Conservation (phyloP, 2,888 invertebrate genomes). For the Xestia xanthographa region DNA sequence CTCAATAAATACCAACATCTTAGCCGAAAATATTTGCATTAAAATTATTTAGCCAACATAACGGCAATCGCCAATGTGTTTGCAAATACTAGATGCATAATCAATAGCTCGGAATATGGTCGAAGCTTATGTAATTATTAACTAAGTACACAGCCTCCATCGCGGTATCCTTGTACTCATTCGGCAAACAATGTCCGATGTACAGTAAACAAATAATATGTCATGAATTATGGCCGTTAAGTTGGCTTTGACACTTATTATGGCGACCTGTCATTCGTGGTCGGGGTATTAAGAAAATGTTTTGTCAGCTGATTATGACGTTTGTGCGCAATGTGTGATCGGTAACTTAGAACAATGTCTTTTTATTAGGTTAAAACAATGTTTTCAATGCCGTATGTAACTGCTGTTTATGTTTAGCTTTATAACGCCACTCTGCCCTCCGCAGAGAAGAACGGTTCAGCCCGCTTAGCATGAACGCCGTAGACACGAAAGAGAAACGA, state of each 20-base stretch:
- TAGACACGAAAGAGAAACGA: too few species aligned
- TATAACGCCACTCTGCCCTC: too few species aligned
- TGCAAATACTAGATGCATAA: conserved; percentile 79
- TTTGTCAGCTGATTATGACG: conserved; percentile 26
- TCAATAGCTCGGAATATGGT: conserved; percentile 80
- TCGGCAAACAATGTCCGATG: conserved; percentile 84
- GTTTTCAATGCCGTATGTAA: background rate
- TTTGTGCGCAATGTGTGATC: background rate
- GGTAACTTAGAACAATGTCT: background rate
- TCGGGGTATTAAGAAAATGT: conserved; percentile 41
- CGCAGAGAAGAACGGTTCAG: too few species aligned
- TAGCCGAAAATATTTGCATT: conserved; percentile 36
- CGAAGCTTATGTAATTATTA: conserved; percentile 87
- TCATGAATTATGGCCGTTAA: conserved; percentile 82
- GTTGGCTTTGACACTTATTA: conserved; percentile 57
- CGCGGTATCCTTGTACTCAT: conserved; percentile 87
- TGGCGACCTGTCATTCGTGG: conserved; percentile 43
- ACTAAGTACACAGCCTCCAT: conserved; percentile 86
- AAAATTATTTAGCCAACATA: conserved; percentile 65
- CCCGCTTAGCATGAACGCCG: too few species aligned
- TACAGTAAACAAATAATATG: conserved; percentile 86
- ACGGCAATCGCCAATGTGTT: conserved; percentile 62
- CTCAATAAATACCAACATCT: conserved; percentile 3
- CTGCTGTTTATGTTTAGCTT: background rate
- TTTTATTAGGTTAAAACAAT: background rate